Evolutionary conservation across 64 coral and sea anemone species (phyloP).

Genomic region (Stichodactyla helianthus): DNA sequence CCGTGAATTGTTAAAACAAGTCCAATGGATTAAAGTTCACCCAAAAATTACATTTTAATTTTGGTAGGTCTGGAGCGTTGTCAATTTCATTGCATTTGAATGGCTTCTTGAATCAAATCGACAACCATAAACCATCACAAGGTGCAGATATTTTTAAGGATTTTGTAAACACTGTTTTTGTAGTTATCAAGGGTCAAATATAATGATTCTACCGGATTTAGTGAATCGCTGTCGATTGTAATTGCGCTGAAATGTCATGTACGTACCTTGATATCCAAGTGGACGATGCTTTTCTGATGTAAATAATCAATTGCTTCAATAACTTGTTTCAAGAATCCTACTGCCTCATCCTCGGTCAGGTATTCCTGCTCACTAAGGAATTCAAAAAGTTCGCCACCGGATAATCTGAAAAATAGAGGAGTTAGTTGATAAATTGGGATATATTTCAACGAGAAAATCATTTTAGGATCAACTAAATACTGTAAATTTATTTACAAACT

Average conservation of each 20-base stretch:
- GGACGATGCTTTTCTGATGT: constrained; percentile 71
- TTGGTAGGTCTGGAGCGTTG: not conserved
- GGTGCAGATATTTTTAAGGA: not conserved
- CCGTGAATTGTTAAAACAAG: not conserved
- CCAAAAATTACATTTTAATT: constrained; percentile 5
- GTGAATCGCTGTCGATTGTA: not conserved
- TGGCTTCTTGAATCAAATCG: not conserved
- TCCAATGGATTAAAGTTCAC: not conserved
- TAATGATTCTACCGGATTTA: not conserved
- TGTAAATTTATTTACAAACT: not conserved
- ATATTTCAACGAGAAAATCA: not conserved
- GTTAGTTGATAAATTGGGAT: not conserved
- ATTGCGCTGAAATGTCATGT: not conserved
- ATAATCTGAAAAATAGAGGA: constrained; percentile 48
- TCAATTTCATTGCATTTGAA: not conserved
- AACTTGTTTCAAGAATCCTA: constrained; percentile 72
- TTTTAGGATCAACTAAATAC: not conserved
- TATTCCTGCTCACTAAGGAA: constrained; percentile 79
- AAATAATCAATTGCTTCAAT: constrained; percentile 71
- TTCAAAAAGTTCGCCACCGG: constrained; percentile 91
- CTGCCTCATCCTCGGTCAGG: constrained; percentile 75
- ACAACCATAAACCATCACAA: not conserved
- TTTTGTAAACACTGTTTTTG: constrained; percentile 1
- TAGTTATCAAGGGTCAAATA: not conserved
- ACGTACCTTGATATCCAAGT: constrained; percentile 91